Evolutionary conservation across 2,113 vertebrate species (phyloP).

Genomic region (Nematolebias whitei): DNA sequence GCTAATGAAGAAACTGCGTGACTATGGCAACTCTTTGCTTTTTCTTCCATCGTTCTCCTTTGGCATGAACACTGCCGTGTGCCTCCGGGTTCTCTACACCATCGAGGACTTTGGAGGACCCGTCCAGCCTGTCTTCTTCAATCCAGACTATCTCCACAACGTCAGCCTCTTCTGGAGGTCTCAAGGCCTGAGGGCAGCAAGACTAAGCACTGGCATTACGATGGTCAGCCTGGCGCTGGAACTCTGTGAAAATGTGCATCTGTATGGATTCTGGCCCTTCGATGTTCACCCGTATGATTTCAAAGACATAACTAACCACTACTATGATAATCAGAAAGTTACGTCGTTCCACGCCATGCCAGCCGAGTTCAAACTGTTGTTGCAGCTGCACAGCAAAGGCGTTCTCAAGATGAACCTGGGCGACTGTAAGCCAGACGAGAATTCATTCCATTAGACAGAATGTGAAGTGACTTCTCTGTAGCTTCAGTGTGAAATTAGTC

Average conservation of each 20-base stretch:
- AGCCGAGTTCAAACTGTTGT: conserved; percentile 86
- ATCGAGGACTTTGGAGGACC: conserved; percentile 83
- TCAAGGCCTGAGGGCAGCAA: conserved; percentile 82
- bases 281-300: conserved; percentile 74
- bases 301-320: conserved; percentile 88
- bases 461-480: conserved; percentile 8
- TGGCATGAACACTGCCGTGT: conserved; percentile 84
- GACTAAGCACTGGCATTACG: conserved; percentile 90
- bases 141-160: conserved; percentile 86
- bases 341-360: conserved; percentile 90
- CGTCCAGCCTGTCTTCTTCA: conserved; percentile 85
- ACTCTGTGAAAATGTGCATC: conserved; percentile 86
- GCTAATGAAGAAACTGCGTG: conserved; percentile 83
- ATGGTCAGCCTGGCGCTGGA: conserved; percentile 89
- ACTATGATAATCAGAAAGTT: conserved; percentile 88
- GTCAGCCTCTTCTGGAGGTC: conserved; percentile 88
- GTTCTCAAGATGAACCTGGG: conserved; percentile 89
- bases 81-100: conserved; percentile 84
- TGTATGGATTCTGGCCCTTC: conserved; percentile 98
- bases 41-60: conserved; percentile 91
- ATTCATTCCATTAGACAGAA: neutral
- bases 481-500: too few species aligned
- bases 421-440: conserved; percentile 72
- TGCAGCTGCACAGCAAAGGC: conserved; percentile 87
- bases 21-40: conserved; percentile 85